Evolutionary conservation across 2,888 invertebrate species (phyloP).

Genomic region (Flexamia atlantica): DNA sequence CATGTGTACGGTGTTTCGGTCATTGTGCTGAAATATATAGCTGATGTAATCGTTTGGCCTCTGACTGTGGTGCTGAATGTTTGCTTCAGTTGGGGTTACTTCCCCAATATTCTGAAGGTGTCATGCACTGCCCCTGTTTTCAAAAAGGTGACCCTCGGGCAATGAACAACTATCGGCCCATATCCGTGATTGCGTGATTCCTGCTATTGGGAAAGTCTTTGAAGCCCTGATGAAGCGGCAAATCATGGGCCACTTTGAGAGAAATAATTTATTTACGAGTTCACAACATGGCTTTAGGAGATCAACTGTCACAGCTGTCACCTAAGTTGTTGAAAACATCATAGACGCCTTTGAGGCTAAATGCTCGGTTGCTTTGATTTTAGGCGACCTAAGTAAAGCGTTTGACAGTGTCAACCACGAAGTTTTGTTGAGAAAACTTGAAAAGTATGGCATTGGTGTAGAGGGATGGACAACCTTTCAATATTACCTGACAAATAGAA

Average conservation of each 20-base stretch:
- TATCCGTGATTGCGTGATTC: background rate
- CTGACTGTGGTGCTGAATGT: background rate
- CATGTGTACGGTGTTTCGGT: background rate
- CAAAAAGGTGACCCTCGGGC: background rate
- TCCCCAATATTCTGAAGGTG: slow-evolving; percentile 13
- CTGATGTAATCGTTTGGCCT: background rate
- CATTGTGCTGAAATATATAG: slow-evolving; percentile 11
- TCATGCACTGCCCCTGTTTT: background rate
- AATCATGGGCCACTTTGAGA: background rate
- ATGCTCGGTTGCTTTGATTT: background rate
- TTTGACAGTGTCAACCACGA: slow-evolving; percentile 51
- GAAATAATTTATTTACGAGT: background rate
- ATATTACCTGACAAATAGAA: slow-evolving; percentile 36
- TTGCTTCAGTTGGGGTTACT: background rate
- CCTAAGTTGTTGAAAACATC: background rate
- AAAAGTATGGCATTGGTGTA: background rate
- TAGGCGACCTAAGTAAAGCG: slow-evolving; percentile 50
- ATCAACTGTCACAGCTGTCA: slow-evolving; percentile 24
- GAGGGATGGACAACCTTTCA: background rate
- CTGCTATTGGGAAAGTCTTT: background rate
- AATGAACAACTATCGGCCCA: slow-evolving; percentile 8
- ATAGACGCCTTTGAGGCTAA: background rate
- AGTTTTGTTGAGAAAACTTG: slow-evolving; percentile 32
- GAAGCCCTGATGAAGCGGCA: slow-evolving; percentile 12
- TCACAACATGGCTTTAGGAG: slow-evolving; percentile 41